phyloP scores from a whole-genome alignment of 2,113 vertebrate genomes.

The Gallinago undulata region DNA sequence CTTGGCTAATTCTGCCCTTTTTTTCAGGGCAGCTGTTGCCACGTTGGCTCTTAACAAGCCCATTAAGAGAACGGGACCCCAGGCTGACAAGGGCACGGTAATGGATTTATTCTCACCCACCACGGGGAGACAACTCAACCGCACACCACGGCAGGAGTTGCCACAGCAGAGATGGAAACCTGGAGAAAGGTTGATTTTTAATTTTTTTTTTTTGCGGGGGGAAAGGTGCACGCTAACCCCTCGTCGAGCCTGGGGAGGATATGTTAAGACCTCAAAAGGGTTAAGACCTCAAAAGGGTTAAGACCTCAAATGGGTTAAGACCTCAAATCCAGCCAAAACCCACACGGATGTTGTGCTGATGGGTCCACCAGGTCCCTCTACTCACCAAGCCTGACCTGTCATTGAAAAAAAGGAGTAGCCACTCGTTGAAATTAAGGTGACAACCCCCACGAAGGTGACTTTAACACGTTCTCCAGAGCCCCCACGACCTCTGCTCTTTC shows the following conservation, averaged over 20 bases:
- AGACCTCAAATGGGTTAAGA: not conserved
- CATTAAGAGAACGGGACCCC: slow-evolving; percentile 42
- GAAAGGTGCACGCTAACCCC: not conserved
- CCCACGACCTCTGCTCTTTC: accelerated
- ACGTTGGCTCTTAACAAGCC: slow-evolving; percentile 3
- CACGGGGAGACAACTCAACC: not conserved
- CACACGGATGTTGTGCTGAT: accelerated
- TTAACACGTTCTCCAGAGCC: accelerated
- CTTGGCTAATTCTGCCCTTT: slow-evolving; percentile 44
- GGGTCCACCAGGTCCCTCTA: accelerated
- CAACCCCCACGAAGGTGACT: accelerated
- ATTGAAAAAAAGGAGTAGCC: accelerated
- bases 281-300: too few relatives aligned
- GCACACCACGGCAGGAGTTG: not conserved
- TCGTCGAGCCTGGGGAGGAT: not conserved
- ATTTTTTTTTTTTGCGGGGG: not conserved
- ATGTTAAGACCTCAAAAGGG: not conserved
- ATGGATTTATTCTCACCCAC: slow-evolving; percentile 23
- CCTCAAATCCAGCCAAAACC: not conserved
- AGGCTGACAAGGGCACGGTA: slow-evolving; percentile 11
- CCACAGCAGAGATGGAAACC: not conserved
- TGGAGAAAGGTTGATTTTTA: not conserved
- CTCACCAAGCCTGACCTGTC: not conserved
- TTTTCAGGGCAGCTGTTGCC: slow-evolving; percentile 42
- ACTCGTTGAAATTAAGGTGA: not conserved